Evolutionary conservation across 2,113 vertebrate species (phyloP).

Genomic region (Lampris incognitus): DNA sequence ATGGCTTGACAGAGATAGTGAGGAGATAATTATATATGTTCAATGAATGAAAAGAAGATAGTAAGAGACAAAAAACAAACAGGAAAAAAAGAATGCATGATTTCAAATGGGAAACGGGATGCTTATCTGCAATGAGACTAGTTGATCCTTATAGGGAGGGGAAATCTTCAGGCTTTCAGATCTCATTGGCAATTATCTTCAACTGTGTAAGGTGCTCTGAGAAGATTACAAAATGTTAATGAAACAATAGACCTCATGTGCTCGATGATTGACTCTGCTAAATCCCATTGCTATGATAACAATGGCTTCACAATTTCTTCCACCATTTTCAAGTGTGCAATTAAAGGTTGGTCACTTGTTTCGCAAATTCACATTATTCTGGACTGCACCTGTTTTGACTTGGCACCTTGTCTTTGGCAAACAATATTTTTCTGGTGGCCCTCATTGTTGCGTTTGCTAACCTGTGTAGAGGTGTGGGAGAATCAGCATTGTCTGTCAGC

Average conservation of each 20-base stretch:
- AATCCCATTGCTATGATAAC: too few species aligned
- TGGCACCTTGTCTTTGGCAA: slow-evolving; percentile 12
- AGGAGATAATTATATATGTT: slow-evolving; percentile 47
- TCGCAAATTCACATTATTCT: neutral
- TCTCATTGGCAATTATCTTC: neutral
- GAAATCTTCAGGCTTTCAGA: neutral
- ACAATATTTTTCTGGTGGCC: slow-evolving; percentile 17
- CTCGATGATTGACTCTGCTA: too few species aligned
- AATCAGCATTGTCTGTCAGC: slow-evolving; percentile 36
- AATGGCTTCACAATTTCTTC: too few species aligned
- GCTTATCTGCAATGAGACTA: neutral
- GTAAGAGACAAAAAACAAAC: slow-evolving; percentile 4
- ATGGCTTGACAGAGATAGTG: slow-evolving; percentile 24
- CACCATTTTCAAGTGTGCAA: too few species aligned
- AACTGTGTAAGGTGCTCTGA: neutral
- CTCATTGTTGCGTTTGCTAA: slow-evolving; percentile 1
- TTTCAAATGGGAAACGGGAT: too few species aligned
- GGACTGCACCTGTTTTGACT: neutral
- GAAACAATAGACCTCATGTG: neutral
- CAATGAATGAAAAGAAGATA: slow-evolving; percentile 10
- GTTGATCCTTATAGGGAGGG: neutral
- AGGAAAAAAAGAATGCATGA: neutral
- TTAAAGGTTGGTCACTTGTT: too few species aligned
- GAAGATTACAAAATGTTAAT: neutral
- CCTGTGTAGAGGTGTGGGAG: slow-evolving; percentile 22